Evolutionary conservation across 2,797 vertebrate species (phyloP).

Genomic region (Tokudaia tokunoshimensis): DNA sequence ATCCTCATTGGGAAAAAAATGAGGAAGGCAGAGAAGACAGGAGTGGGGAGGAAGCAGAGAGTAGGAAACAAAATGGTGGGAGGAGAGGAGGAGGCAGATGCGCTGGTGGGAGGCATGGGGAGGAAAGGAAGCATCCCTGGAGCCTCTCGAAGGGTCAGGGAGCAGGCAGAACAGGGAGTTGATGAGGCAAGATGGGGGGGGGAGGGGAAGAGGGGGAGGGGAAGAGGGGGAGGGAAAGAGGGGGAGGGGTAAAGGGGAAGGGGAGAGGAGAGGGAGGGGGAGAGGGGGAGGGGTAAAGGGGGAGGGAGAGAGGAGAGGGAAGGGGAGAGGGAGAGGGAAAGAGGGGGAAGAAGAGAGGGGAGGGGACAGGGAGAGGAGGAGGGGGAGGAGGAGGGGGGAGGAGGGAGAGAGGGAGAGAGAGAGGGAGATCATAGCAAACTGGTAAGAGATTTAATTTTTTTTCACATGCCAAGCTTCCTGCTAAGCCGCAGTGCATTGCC

Average conservation of each 20-base stretch:
- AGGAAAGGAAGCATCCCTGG: background rate
- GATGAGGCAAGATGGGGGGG: background rate
- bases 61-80: background rate
- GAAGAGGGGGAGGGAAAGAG: too few species aligned
- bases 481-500: background rate
- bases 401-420: background rate
- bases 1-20: background rate
- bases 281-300: too few species aligned
- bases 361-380: too few species aligned
- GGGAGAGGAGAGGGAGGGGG: too few species aligned
- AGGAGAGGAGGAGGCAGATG: background rate
- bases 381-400: background rate
- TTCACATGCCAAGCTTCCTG: background rate
- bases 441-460: constrained; percentile 57
- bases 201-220: background rate
- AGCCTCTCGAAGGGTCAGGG: background rate
- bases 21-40: constrained; percentile 40
- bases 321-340: too few species aligned
- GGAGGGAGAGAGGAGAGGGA: too few species aligned
- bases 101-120: background rate
- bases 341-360: too few species aligned
- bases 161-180: background rate
- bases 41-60: background rate
- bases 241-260: too few species aligned
- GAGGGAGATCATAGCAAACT: background rate